These are phyloP conservation scores for Heteromyza rotundicornis DNA, from an alignment of 2,888 invertebrate species.

Conservation along the genomic window DNA sequence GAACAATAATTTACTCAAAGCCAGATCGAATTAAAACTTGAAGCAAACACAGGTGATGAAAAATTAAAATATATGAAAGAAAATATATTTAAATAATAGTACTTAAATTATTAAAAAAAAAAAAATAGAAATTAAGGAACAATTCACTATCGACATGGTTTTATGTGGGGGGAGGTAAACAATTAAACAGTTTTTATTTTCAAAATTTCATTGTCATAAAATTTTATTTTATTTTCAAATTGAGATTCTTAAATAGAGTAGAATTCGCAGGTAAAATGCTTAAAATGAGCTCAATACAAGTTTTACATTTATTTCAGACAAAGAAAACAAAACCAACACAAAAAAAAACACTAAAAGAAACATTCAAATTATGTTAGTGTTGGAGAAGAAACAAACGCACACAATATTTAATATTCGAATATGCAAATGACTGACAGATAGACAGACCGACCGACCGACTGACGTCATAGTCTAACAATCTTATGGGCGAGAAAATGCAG, in stretches of 20 bases:
- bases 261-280: conserved; percentile 21
- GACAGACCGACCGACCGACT: no score
- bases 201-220: no score
- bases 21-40: not conserved
- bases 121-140: no score
- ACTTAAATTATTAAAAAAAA: no score
- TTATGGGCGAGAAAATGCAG: not conserved
- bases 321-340: no score
- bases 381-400: no score
- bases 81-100: no score
- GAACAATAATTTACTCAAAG: conserved; percentile 15
- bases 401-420: not conserved
- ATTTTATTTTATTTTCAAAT: no score
- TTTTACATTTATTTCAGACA: no score
- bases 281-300: no score
- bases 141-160: conserved; percentile 5
- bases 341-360: no score
- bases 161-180: not conserved
- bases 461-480: not conserved
- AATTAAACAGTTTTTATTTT: not conserved
- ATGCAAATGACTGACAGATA: not conserved
- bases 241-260: conserved; percentile 20
- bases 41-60: not conserved
- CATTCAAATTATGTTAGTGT: no score
- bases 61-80: conserved; percentile 3